Evolutionary conservation across 2,113 vertebrate genomes (phyloP), one percentile per base, ranked within the genome.

Genomic region (Heptranchias perlo): DNA sequence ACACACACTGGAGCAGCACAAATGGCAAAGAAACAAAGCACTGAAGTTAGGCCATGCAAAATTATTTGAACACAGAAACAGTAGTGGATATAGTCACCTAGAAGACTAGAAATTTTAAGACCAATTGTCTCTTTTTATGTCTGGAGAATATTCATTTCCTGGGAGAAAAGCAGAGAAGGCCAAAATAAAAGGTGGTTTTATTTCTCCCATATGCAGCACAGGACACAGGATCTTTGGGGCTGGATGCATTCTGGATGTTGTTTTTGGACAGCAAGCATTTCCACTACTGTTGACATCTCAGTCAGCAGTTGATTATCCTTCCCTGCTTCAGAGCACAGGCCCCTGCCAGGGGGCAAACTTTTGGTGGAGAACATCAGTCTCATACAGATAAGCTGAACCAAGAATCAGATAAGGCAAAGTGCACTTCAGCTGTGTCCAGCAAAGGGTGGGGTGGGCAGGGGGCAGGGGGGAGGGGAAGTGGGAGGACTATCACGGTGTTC

Each of bases 101-200:
- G 2, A 54, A 54, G 6, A 54, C 65, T 28, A 67, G 65, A 67
- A 67, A 67, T 23, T 4, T 67, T 67, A 25, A 67, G 65, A 23
- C 67, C 23, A 28, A 69, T 31, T 69, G 67, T 31, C 28, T 0
- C 67, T 67, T 28, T 87, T 87, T 87, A 28, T 49, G 84, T 28
- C 65, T 10, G 84, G 23, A 54, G 25, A 87, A 3, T 52, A 25
- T 1, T 28, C 47, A 52, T 87, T 87, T 52, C 84, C 23, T 31
- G 84, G 49, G 28, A 0, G n/a, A 96, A 96, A 96, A 96, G 28
- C 39, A 73, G 44, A 97, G 47, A 96, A 96, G 49, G 96, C 0
- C 35, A 96, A 96, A 96, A 52, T 96, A 96, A 52, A 96, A 95
- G 94, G 96, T 97, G 8, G 39, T 10, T 3, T 44, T 82, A n/a